A percentile compares a stretch with the other conserved stretches of the same genome.
phyloP scores from a whole-genome alignment of 2,888 invertebrate genomes.

The Ischnura elegans region DNA sequence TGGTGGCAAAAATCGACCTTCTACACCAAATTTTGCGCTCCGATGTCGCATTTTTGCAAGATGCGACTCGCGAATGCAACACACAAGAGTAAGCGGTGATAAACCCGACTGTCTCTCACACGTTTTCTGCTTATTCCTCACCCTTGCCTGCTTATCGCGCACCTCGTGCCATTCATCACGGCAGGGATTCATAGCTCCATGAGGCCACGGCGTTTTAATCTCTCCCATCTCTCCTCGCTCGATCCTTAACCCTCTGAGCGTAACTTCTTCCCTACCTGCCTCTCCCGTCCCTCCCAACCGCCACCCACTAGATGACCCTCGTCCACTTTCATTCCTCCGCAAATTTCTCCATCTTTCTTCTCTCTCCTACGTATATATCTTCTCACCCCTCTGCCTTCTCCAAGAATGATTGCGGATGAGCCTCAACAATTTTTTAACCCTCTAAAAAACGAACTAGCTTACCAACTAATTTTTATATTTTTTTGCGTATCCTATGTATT shows the following conservation, averaged over 20 bases:
- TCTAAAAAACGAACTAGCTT: too few species aligned
- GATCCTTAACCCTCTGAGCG: constrained; percentile 13
- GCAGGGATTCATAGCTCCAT: constrained; percentile 14
- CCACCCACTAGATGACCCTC: not conserved
- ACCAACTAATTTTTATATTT: too few species aligned
- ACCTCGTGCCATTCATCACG: constrained; percentile 27
- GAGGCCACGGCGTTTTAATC: constrained; percentile 19
- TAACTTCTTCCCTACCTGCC: not conserved
- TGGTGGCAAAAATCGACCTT: too few species aligned
- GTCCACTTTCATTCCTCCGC: not conserved
- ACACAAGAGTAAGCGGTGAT: not conserved
- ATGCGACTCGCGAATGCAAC: too few species aligned
- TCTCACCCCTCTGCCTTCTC: not conserved
- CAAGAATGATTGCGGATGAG: too few species aligned
- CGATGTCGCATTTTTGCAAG: too few species aligned
- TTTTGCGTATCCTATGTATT: not conserved
- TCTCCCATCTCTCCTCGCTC: not conserved
- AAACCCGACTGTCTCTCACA: not conserved
- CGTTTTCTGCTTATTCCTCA: not conserved
- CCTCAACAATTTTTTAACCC: too few species aligned
- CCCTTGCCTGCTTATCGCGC: not conserved
- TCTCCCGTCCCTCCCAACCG: not conserved
- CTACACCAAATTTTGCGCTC: too few species aligned
- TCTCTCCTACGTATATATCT: not conserved
- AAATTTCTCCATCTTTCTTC: not conserved